Evolutionary conservation across 2,113 vertebrate genomes (phyloP), one percentile per base, ranked within the genome.

Genomic region (Leiothrix lutea): DNA sequence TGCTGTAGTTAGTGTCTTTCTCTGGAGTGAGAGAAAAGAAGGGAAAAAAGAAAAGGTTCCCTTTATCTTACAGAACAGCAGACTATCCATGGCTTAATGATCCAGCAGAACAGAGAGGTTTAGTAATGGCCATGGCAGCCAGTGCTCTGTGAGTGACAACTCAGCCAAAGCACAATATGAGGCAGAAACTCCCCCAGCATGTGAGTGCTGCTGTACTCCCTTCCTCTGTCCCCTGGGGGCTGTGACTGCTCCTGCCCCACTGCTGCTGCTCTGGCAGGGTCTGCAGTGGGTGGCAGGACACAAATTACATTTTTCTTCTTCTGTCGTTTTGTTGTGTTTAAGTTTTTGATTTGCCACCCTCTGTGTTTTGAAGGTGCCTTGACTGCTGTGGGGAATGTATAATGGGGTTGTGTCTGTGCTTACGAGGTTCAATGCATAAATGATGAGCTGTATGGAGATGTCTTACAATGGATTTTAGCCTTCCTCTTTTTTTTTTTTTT

Each of bases 221-320:
- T 36, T 8, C 44, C 47, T 50, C 1, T 1, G 16, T 51, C 1
- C 0, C 19, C 10, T 14, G 16, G 25, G 45, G 67, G 8, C 51
- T 4, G 0, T 3, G 16, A 3, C 35, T 35, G 5, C 51, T 44
- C 29, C 22, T 60, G 48, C 51, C 17, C 47, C 12, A 3, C 11
- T 65, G 42, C 44, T 60, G 8, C 40, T n/a, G 31, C 62, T 45
- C 25, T 50, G 36, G 9, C 5, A 19, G 44, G n/a, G 12, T 17
- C 67, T 74, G 72, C 47, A 47, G 19, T 23, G 19, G n/a, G 47
- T 25, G 26, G 11, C 29, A 80, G 56, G 47, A 40, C 10, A 61
- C 40, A 92, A 54, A 12, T 42, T 31, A 12, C 3, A 26, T 3
- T 6, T 25, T 31, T 4, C 2, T 44, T 25, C 38, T 38, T 33